Evolutionary conservation across 1,140 invertebrate genomes (phyloP).

Genomic region (Drosophila seguyi): DNA sequence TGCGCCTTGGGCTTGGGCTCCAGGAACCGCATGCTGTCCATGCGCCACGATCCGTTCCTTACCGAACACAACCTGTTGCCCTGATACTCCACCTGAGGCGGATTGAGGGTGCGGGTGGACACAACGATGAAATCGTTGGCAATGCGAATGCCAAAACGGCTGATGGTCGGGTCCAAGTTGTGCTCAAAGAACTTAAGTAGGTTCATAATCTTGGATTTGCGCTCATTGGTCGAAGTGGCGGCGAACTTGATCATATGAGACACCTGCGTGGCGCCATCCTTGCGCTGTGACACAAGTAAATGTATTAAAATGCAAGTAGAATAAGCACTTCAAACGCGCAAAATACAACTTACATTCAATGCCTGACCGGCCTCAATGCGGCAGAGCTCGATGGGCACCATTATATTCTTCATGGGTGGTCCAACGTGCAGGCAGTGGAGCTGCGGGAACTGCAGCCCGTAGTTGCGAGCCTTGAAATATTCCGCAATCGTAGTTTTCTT

Average conservation of each 20-base stretch:
- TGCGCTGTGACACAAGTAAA: constrained; percentile 64
- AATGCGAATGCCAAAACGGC: constrained; percentile 88
- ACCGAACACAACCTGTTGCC: constrained; percentile 22
- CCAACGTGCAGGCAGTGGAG: constrained; percentile 89
- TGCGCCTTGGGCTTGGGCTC: constrained; percentile 39
- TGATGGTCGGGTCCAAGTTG: constrained; percentile 86
- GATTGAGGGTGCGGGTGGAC: constrained; percentile 86
- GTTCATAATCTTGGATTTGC: constrained; percentile 88
- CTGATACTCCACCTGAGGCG: constrained; percentile 87
- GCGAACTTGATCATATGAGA: constrained; percentile 88
- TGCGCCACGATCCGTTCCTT: constrained; percentile 67
- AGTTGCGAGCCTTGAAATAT: constrained; percentile 85
- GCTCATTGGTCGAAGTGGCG: constrained; percentile 87
- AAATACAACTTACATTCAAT: constrained; percentile 64
- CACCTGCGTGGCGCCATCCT: constrained; percentile 87
- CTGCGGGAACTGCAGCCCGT: constrained; percentile 86
- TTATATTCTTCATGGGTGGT: constrained; percentile 86
- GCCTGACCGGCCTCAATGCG: constrained; percentile 88
- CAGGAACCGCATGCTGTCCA: constrained; percentile 43
- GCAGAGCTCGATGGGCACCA: constrained; percentile 88
- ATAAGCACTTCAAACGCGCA: too few species aligned
- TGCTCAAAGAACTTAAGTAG: constrained; percentile 86
- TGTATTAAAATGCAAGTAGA: neutral
- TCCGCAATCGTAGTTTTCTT: constrained; percentile 83
- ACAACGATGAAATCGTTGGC: constrained; percentile 86